Evolutionary conservation across 1,140 invertebrate species (phyloP).

Genomic region (Dendrolimus punctatus): DNA sequence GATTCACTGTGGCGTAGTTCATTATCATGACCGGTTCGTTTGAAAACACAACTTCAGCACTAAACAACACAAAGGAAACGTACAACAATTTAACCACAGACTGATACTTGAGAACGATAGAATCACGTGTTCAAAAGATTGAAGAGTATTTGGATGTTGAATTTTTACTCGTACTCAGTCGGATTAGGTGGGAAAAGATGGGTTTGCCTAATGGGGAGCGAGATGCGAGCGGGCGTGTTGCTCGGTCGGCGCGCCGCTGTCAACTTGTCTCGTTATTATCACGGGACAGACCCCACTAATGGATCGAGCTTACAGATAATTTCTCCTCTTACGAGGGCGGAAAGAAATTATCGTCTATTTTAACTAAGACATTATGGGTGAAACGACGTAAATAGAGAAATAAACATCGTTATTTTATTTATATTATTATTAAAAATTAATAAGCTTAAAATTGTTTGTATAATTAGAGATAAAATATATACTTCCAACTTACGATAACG

Average conservation of each 20-base stretch:
- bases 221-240: conserved; percentile 23
- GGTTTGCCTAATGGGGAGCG: conserved; percentile 11
- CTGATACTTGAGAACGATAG: too few relatives aligned
- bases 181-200: conserved; percentile 9
- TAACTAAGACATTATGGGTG: too few relatives aligned
- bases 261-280: conserved; percentile 49
- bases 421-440: too few relatives aligned
- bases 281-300: conserved; percentile 51
- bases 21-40: conserved; percentile 24
- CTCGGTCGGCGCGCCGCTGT: conserved; percentile 30
- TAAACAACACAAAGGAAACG: conserved; percentile 3
- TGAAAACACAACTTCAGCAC: conserved; percentile 12
- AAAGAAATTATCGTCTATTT: conserved; percentile 34
- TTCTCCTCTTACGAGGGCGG: conserved; percentile 53
- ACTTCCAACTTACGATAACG: too few relatives aligned
- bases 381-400: too few relatives aligned
- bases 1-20: conserved; percentile 30
- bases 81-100: neutral
- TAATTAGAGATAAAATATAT: too few relatives aligned
- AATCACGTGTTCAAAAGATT: too few relatives aligned
- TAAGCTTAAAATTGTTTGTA: too few relatives aligned
- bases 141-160: too few relatives aligned
- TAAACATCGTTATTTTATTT: neutral
- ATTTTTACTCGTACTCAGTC: neutral
- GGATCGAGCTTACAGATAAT: conserved; percentile 58